phyloP scores from a whole-genome alignment of 2,113 vertebrate species.

The Cisticola juncidis region DNA sequence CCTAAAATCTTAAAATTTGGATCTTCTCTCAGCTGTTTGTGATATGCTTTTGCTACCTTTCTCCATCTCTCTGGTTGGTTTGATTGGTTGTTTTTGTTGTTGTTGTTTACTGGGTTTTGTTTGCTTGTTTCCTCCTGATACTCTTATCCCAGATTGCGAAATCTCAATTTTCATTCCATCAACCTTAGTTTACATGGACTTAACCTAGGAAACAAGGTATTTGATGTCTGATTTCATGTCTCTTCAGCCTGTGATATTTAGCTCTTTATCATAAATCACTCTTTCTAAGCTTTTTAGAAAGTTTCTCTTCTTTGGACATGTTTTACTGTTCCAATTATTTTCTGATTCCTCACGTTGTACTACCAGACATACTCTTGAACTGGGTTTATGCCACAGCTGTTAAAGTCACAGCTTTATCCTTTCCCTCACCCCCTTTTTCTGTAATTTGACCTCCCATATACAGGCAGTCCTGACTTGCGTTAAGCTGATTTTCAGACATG shows the following conservation, averaged over 20 bases:
- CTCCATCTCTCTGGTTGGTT: neutral
- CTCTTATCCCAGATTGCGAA: neutral
- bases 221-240: neutral
- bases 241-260: neutral
- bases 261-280: neutral
- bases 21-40: neutral
- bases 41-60: neutral
- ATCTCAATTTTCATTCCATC: neutral
- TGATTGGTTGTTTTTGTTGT: neutral
- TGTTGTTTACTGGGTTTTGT: neutral
- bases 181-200: neutral
- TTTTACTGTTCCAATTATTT: neutral
- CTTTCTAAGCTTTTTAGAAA: neutral
- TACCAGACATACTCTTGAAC: neutral
- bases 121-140: neutral
- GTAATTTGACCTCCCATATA: neutral
- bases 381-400: neutral
- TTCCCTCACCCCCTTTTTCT: neutral
- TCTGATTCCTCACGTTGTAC: neutral
- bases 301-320: neutral
- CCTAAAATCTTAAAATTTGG: neutral
- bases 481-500: neutral
- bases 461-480: neutral
- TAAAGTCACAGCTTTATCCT: neutral
- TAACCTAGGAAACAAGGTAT: neutral